Percentiles rank a stretch among this genome's conserved stretches.
Evolutionary conservation across 2,797 vertebrate species (phyloP).

Genomic region (Trachurus trachurus): DNA sequence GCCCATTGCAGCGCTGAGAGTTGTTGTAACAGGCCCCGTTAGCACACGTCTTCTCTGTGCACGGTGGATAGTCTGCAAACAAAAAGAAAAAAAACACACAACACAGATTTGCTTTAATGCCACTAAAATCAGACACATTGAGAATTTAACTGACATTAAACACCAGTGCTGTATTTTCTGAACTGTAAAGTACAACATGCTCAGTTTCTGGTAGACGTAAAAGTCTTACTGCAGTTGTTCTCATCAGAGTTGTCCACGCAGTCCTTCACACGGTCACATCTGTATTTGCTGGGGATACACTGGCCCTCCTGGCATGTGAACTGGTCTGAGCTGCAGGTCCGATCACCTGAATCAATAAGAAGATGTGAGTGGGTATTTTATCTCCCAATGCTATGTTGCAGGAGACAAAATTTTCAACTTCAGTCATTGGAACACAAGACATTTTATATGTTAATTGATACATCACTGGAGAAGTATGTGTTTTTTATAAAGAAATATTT

Average conservation of each 20-base stretch:
- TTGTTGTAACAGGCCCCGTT: constrained; percentile 84
- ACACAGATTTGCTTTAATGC: background rate
- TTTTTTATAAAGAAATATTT: background rate
- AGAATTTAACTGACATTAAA: background rate
- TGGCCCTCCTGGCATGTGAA: constrained; percentile 84
- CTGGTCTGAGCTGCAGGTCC: constrained; percentile 81
- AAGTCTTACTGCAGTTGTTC: constrained; percentile 82
- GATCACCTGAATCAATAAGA: constrained; percentile 64
- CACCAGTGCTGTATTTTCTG: background rate
- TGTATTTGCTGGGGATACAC: constrained; percentile 80
- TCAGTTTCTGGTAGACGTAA: background rate
- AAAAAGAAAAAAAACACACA: background rate
- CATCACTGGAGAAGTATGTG: background rate
- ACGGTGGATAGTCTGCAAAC: constrained; percentile 80
- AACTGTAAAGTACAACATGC: background rate
- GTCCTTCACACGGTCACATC: constrained; percentile 82
- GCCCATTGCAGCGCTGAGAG: constrained; percentile 81
- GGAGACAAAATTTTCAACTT: background rate
- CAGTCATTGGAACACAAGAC: background rate
- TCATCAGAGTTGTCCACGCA: constrained; percentile 85
- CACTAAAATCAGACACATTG: background rate
- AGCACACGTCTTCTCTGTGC: constrained; percentile 80
- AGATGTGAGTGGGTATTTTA: background rate
- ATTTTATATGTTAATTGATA: background rate
- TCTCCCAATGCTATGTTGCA: background rate